A percentile compares a stretch with the other conserved stretches of the same genome.
phyloP scores from a whole-genome alignment of 2,113 vertebrate genomes.

The Oreotrochilus melanogaster region DNA sequence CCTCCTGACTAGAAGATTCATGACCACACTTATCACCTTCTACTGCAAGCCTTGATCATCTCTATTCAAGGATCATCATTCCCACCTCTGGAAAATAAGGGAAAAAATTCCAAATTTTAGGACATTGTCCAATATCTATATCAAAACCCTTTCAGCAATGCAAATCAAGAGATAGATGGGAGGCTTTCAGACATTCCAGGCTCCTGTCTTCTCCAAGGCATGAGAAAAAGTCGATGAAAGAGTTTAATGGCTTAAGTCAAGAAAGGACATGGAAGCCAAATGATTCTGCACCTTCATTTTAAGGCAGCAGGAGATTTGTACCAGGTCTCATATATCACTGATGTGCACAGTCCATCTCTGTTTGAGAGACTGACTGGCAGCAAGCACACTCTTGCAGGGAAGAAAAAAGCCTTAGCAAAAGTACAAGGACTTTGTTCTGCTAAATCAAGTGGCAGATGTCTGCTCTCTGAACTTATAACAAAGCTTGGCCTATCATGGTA shows the following conservation, averaged over 20 bases:
- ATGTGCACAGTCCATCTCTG: not conserved
- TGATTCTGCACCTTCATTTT: not conserved
- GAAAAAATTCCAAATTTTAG: not conserved
- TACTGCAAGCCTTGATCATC: not conserved
- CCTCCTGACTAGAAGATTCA: not conserved
- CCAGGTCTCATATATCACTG: not conserved
- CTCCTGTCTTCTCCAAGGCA: not conserved
- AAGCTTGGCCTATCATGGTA: not conserved
- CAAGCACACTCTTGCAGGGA: not conserved
- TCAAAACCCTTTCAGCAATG: not conserved
- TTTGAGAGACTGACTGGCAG: not conserved
- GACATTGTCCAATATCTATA: not conserved
- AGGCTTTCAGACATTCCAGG: not conserved
- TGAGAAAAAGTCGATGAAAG: not conserved
- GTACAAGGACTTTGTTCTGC: not conserved
- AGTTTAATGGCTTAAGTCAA: not conserved
- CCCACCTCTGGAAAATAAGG: not conserved
- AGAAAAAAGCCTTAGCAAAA: not conserved
- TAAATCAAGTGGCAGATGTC: slow-evolving; percentile 8
- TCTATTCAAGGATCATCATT: not conserved
- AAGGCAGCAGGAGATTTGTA: not conserved
- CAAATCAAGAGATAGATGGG: not conserved
- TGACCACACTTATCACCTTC: not conserved
- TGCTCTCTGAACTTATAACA: not conserved
- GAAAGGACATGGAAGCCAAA: not conserved